Evolutionary conservation across 2,113 vertebrate genomes (phyloP), one percentile per base, ranked within the genome.

Genomic region (Trachemys scripta): DNA sequence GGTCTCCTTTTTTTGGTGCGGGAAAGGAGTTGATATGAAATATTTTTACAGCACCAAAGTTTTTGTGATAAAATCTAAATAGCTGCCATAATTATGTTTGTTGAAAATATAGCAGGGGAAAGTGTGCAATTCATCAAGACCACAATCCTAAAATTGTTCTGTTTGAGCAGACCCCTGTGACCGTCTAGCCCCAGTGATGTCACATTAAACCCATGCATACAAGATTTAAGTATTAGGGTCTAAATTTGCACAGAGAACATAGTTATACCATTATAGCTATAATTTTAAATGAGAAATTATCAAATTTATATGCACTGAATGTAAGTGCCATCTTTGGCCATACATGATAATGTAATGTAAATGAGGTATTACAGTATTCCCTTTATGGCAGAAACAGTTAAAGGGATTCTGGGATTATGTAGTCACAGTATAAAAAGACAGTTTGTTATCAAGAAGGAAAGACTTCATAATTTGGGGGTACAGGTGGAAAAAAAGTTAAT

Each of bases 201-300:
- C 84, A 13, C 11, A n/a, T 1, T 45, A 14, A 22, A 14, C 54
- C 8, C 25, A 2, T 1, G 24, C 8, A 9, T n/a, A 25, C 24
- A 8, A 50, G 20, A 8, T 47, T 49, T 45, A 25, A 49, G 8
- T n/a, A 72, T 72, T 5, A 72, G 16, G n/a, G 19, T 35, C n/a
- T 17, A 72, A n/a, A 72, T 72, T 72, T 72, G n/a, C 16, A 38
- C 17, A 72, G n/a, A 38, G 14, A 72, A 72, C n/a, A n/a, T n/a
- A 38, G 12, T 10, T n/a, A 38, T 72, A 38, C 19, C 17, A 38
- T 38, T 16, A 20, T 10, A n/a, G 35, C 19, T 38, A 17, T 72
- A 72, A n/a, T 69, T 72, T 72, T 20, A 20, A 72, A 72, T 20
- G 8, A 38, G 17, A n/a, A 38, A 38, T 19, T 38, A 59, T 38